Evolutionary conservation across 2,113 vertebrate species (phyloP).

Genomic region (Candoia aspera): DNA sequence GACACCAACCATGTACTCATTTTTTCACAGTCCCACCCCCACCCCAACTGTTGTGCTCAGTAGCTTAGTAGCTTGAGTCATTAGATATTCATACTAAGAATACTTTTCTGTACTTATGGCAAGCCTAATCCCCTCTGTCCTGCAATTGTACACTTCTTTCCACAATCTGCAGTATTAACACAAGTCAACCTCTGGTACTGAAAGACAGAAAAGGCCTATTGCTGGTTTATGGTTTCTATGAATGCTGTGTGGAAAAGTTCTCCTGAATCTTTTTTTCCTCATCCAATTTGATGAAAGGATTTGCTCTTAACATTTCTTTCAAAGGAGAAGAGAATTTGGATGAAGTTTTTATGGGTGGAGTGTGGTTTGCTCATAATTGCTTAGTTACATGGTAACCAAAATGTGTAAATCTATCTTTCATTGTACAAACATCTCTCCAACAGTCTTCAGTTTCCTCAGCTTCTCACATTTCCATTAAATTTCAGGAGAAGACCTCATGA

Average conservation of each 20-base stretch:
- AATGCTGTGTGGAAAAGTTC: not conserved
- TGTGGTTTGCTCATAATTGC: not conserved
- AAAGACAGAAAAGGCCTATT: not conserved
- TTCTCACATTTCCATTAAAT: not conserved
- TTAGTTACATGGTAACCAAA: not conserved
- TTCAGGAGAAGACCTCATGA: not conserved
- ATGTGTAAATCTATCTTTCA: not conserved
- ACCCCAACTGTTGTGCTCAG: not conserved
- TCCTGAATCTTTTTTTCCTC: not conserved
- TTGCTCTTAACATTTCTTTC: not conserved
- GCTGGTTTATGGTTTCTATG: not conserved
- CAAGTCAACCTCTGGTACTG: not conserved
- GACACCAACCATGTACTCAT: not conserved
- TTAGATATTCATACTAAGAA: not conserved
- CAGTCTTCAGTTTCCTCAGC: not conserved
- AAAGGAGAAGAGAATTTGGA: not conserved
- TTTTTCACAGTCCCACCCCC: not conserved
- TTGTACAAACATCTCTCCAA: not conserved
- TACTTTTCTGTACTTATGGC: rapidly evolving
- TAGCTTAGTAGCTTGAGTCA: not conserved
- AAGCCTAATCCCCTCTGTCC: not conserved
- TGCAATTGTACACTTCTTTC: not conserved
- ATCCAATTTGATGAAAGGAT: not conserved
- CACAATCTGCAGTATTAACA: not conserved
- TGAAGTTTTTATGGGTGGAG: not conserved